phyloP scores from a whole-genome alignment of 2,797 vertebrate species.

The Cyprinella venusta region DNA sequence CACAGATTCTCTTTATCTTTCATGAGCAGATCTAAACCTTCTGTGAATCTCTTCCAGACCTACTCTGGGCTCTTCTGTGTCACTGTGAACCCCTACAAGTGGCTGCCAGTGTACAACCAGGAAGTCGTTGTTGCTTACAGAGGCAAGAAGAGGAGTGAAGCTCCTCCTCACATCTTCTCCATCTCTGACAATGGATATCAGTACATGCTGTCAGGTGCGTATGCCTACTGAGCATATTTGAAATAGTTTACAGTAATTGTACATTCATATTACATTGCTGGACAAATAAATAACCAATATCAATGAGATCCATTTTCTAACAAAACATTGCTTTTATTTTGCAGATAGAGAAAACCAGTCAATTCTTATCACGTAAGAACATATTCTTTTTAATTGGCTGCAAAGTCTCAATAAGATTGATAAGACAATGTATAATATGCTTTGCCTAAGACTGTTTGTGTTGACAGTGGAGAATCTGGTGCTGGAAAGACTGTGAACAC shows the following conservation, averaged over 20 bases:
- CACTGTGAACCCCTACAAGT: conserved; percentile 80
- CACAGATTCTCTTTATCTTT: background rate
- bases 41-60: conserved; percentile 65
- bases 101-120: conserved; percentile 71
- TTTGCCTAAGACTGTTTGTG: background rate
- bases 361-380: conserved; percentile 77
- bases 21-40: background rate
- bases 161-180: conserved; percentile 81
- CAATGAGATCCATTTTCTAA: background rate
- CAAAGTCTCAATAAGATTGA: background rate
- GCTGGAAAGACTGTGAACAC: conserved; percentile 58
- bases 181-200: conserved; percentile 57
- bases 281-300: background rate
- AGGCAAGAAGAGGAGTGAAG: conserved; percentile 77
- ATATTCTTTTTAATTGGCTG: background rate
- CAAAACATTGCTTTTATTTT: background rate
- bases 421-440: background rate
- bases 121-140: conserved; percentile 73
- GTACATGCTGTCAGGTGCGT: background rate
- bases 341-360: conserved; percentile 82
- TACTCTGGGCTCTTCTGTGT: conserved; percentile 81
- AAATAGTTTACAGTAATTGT: background rate
- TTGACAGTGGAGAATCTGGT: conserved; percentile 80
- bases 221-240: background rate
- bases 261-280: background rate